Base-by-base conservation (phyloP, 1,140 invertebrate species). In the Caerostris darwini region DNA sequence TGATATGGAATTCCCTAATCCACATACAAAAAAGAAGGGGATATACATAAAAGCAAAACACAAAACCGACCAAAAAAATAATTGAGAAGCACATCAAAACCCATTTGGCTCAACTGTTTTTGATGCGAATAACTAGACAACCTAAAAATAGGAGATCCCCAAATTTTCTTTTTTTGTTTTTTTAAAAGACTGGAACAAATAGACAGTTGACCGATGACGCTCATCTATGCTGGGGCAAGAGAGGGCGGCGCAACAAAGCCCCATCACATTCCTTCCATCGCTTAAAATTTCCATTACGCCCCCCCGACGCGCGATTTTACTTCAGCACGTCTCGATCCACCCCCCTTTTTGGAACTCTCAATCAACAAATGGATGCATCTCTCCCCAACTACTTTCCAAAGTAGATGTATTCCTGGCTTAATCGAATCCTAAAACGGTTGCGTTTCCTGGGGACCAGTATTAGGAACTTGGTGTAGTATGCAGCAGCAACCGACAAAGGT, bases 361-460 rank as follows among this genome's bases (percentile, higher is more conserved):
- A 90, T 90, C 88, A 90, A 77, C 88, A 90, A 90, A 90, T 90
- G 88, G 88, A 90, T 71, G 64, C 88, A n/a, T n/a, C 88, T 5
- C n/a, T 12, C 34, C 71, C 71, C 83, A 85, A 85, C 83, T 85
- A 85, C 83, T 85, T 59, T 85, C 34, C 56, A 19, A 85, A 85
- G 83, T 85, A 85, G 83, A 85, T 85, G 83, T 85, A 85, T 59
- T 85, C 57, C 83, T n/a, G 86, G 19, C 86, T 88, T 88, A 88
- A 88, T 88, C 86, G 86, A 88, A 88, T 88, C 86, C 86, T 88
- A 88, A 88, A 88, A 88, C 58, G 86, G 86, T 67, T 54, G 86
- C 19, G 86, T 85, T 85, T 85, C 57, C 57, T 34, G 50, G 53
- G 83, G 83, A 85, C 83, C 17, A n/a, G 54, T 57, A 85, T 82